A percentile compares a stretch with the other conserved stretches of the same genome.
These are phyloP conservation scores for Pyrrhosoma nymphula DNA, from an alignment of 2,888 invertebrate genomes.

Conservation along the genomic window DNA sequence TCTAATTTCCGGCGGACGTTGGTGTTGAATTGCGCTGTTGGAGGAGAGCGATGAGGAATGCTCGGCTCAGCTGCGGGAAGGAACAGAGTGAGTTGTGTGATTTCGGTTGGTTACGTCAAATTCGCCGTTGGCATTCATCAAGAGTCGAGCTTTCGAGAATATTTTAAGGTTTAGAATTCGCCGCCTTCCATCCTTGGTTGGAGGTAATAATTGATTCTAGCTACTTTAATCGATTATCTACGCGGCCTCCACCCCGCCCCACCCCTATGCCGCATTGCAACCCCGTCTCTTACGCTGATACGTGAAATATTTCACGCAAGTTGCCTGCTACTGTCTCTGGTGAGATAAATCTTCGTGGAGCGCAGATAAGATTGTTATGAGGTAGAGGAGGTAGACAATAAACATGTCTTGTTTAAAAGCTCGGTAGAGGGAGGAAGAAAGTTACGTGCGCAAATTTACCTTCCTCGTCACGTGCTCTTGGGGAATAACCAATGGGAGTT, in stretches of 20 bases:
- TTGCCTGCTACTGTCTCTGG: neutral
- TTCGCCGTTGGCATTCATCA: neutral
- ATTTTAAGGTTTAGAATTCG: neutral
- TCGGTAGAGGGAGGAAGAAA: neutral
- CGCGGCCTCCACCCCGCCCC: neutral
- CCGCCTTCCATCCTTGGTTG: neutral
- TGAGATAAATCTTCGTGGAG: neutral
- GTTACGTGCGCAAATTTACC: neutral
- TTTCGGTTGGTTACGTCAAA: neutral
- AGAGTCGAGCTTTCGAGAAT: neutral
- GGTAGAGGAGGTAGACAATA: neutral
- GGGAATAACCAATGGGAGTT: neutral
- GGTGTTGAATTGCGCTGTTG: neutral
- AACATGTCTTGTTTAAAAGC: slow-evolving; percentile 28
- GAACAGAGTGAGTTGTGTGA: neutral
- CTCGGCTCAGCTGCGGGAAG: neutral
- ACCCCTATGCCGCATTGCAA: neutral
- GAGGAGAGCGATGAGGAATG: neutral
- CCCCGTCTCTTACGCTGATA: neutral
- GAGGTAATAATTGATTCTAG: neutral
- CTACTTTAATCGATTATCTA: neutral
- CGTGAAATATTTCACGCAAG: neutral
- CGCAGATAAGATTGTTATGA: slow-evolving; percentile 4
- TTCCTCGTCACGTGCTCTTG: slow-evolving; percentile 17
- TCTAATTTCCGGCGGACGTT: neutral